phyloP scores from a whole-genome alignment of 2,888 invertebrate genomes.

The Neoaliturus tenellus region DNA sequence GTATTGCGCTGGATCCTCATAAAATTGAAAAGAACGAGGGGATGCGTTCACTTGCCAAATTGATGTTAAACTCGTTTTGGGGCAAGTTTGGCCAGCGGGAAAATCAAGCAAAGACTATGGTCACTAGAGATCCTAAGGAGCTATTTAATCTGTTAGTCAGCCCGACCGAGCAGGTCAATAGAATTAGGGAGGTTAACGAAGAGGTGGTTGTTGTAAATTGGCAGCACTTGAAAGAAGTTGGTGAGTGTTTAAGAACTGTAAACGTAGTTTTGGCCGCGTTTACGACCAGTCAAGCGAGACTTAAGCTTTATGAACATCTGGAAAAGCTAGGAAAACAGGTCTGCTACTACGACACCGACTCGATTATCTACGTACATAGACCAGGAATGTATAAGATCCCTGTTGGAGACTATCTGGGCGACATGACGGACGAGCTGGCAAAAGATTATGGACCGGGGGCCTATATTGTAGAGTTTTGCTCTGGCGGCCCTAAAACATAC shows the following conservation, averaged over 20 bases:
- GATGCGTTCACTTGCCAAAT: conserved; percentile 64
- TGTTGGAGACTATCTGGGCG: conserved; percentile 55
- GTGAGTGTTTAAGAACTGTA: background rate
- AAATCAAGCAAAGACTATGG: conserved; percentile 65
- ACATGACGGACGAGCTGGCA: conserved; percentile 50
- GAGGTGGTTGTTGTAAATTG: conserved; percentile 25
- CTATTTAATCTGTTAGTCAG: conserved; percentile 31
- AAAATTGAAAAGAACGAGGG: conserved; percentile 64
- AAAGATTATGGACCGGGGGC: conserved; percentile 48
- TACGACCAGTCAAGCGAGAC: conserved; percentile 53
- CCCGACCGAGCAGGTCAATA: background rate
- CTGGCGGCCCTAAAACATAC: conserved; percentile 57
- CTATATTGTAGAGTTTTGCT: conserved; percentile 51
- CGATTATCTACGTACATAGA: conserved; percentile 36
- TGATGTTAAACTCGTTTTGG: conserved; percentile 66
- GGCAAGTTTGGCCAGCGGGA: conserved; percentile 64
- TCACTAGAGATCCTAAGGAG: conserved; percentile 37
- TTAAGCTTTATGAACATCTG: conserved; percentile 46
- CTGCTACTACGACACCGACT: conserved; percentile 53
- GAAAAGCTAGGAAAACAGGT: conserved; percentile 13
- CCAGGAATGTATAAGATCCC: conserved; percentile 30
- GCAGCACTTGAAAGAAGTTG: conserved; percentile 8
- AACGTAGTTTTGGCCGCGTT: conserved; percentile 45
- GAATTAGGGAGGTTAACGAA: background rate
- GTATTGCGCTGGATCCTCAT: conserved; percentile 61